These are phyloP conservation scores for Graptemys geographica DNA, from an alignment of 2,797 vertebrate species.

Conservation along the genomic window DNA sequence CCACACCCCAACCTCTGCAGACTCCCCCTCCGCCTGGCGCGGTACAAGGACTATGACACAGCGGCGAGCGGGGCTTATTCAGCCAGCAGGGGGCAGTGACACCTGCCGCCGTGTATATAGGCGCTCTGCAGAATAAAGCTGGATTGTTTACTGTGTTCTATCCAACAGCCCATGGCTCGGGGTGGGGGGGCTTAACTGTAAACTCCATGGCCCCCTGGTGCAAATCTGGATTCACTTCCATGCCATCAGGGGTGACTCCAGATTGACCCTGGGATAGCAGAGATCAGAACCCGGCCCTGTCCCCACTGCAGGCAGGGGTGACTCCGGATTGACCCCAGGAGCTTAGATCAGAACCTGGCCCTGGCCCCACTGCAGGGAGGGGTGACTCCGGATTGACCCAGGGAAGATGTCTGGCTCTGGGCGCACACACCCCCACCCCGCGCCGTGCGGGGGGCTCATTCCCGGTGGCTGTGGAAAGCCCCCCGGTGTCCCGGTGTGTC, in stretches of 20 bases:
- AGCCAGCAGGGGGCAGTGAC: background rate
- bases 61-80: accelerated
- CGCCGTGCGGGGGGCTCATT: accelerated
- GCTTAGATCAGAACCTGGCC: background rate
- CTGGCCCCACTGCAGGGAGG: too few relatives aligned
- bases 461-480: background rate
- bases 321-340: too few relatives aligned
- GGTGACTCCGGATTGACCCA: too few relatives aligned
- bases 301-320: too few relatives aligned
- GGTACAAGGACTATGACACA: background rate
- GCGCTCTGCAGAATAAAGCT: background rate
- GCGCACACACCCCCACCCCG: accelerated
- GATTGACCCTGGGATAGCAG: background rate
- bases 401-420: too few relatives aligned
- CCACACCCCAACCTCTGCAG: background rate
- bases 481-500: background rate
- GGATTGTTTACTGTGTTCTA: background rate
- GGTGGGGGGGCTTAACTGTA: background rate
- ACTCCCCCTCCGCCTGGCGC: background rate
- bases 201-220: background rate
- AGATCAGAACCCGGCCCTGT: too few relatives aligned
- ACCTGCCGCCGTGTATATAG: background rate
- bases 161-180: background rate
- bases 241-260: background rate
- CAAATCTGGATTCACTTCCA: background rate